These are phyloP conservation scores for Tetrapedia diversipes DNA, from an alignment of 2,888 invertebrate genomes.

Conservation along the genomic window DNA sequence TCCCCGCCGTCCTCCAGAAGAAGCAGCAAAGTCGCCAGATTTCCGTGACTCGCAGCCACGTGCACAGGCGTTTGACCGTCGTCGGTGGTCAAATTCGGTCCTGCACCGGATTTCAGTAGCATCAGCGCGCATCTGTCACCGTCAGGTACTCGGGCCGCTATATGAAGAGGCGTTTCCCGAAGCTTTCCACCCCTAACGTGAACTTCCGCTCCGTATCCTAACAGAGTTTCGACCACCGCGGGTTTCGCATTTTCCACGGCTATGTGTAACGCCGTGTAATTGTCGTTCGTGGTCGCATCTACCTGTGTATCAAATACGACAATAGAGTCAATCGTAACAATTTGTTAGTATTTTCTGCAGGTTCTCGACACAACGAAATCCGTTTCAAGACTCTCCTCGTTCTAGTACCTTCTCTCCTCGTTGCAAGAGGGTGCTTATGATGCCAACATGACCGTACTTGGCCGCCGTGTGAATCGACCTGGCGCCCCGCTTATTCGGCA, in stretches of 20 bases:
- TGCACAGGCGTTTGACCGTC: conserved; percentile 99
- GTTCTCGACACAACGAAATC: too few relatives aligned
- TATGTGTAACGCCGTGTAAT: conserved; percentile 98
- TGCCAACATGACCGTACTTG: conserved; percentile 97
- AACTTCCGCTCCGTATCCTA: conserved; percentile 98
- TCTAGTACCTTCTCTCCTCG: conserved; percentile 95
- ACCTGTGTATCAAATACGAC: conserved; percentile 74
- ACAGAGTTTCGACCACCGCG: conserved; percentile 95
- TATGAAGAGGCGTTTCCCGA: conserved; percentile 97
- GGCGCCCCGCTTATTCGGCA: conserved; percentile 99
- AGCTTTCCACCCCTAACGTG: conserved; percentile 95
- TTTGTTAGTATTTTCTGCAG: too few relatives aligned
- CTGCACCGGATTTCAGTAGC: conserved; percentile 98
- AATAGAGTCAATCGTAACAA: too few relatives aligned
- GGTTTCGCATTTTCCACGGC: conserved; percentile 98
- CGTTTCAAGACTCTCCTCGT: background rate
- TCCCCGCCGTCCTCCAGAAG: conserved; percentile 97
- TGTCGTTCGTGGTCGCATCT: conserved; percentile 86
- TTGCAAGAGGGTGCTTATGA: conserved; percentile 96
- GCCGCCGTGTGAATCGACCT: conserved; percentile 99
- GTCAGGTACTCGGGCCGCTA: conserved; percentile 96
- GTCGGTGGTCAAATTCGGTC: conserved; percentile 96
- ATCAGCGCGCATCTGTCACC: conserved; percentile 97
- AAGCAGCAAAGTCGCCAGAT: conserved; percentile 92
- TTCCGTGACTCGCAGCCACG: conserved; percentile 96